Evolutionary conservation across 2,113 vertebrate species (phyloP).

Genomic region (Megaptera novaeangliae): DNA sequence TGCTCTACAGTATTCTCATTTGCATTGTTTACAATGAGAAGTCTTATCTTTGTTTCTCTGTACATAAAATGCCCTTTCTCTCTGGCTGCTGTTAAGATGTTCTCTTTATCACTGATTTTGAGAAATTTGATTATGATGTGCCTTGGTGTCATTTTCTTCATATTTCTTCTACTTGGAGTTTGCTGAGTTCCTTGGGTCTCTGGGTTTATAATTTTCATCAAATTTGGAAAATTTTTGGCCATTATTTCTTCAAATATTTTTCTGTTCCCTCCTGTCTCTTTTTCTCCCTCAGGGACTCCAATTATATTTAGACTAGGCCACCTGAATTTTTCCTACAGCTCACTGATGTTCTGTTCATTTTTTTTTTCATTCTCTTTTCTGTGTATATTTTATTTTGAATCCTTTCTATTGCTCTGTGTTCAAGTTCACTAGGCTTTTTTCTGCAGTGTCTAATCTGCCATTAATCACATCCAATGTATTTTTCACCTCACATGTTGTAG

Average conservation of each 20-base stretch:
- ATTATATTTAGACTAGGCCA: background rate
- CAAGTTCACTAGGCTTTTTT: constrained; percentile 16
- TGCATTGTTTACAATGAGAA: background rate
- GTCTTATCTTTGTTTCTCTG: background rate
- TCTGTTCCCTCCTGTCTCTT: background rate
- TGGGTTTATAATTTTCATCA: background rate
- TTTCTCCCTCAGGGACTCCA: background rate
- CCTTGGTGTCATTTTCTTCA: background rate
- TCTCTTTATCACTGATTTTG: background rate
- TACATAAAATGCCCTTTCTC: background rate
- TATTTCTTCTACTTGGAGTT: background rate
- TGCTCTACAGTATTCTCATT: background rate
- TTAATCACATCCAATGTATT: background rate
- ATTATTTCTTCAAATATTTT: constrained; percentile 33
- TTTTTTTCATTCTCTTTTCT: background rate
- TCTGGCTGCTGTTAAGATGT: background rate
- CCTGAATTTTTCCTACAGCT: background rate
- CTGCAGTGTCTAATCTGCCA: background rate
- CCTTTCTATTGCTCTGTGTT: background rate
- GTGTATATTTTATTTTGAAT: background rate
- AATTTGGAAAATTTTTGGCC: background rate
- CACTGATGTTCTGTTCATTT: background rate
- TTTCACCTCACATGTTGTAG: background rate
- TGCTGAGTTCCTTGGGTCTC: background rate
- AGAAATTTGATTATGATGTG: background rate